These are phyloP conservation scores for Oryzias javanicus DNA, from an alignment of 2,113 vertebrate genomes.

Conservation along the genomic window DNA sequence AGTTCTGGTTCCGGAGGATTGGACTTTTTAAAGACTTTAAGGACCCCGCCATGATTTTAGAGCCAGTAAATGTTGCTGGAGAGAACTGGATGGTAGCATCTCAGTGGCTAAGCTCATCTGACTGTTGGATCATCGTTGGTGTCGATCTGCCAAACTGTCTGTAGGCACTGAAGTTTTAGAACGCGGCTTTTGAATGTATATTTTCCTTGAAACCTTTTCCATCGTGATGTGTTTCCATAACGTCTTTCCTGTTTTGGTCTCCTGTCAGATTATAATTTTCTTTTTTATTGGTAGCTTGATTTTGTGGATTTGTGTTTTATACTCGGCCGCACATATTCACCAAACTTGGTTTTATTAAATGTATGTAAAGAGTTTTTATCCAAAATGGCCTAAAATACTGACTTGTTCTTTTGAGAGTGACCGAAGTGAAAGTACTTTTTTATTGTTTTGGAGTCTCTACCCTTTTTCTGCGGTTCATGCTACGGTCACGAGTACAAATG, in stretches of 20 bases:
- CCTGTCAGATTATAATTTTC: conserved; percentile 24
- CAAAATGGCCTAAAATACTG: conserved; percentile 17
- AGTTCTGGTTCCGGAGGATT: conserved; percentile 16
- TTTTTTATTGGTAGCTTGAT: conserved; percentile 20
- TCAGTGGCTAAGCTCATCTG: conserved; percentile 25
- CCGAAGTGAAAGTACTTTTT: conserved; percentile 11
- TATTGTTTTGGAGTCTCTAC: conserved; percentile 10
- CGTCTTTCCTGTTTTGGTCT: conserved; percentile 13
- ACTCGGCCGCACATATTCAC: conserved; percentile 25
- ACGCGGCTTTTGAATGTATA: conserved; percentile 67
- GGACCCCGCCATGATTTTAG: conserved; percentile 2
- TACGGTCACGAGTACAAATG: too few species aligned
- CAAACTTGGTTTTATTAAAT: conserved; percentile 34
- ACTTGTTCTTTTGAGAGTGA: conserved; percentile 7
- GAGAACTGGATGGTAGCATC: conserved; percentile 37
- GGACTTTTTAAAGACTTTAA: conserved; percentile 13
- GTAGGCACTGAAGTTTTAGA: conserved; percentile 62
- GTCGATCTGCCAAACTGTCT: conserved; percentile 58
- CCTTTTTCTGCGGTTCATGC: not conserved
- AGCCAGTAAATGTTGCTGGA: not conserved
- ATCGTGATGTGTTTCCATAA: conserved; percentile 12
- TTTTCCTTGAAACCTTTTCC: conserved; percentile 35
- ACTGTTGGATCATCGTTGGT: conserved; percentile 28
- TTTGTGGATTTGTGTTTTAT: conserved; percentile 23
- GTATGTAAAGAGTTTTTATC: conserved; percentile 52